Evolutionary conservation across 2,888 invertebrate species (phyloP).

Genomic region (Melanotus villosus): DNA sequence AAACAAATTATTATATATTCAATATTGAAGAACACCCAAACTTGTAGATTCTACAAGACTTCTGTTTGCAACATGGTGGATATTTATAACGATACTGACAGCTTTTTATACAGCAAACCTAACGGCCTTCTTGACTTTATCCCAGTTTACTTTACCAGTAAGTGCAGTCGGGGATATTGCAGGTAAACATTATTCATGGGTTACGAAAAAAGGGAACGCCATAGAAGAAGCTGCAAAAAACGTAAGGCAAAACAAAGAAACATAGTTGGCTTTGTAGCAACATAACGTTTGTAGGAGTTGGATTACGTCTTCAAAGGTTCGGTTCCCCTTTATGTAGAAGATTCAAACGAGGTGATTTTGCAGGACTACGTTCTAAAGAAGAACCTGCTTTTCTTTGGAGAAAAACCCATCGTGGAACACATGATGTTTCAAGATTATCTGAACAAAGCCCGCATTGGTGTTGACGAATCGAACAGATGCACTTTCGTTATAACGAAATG

Average conservation of each 20-base stretch:
- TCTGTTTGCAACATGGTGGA: conserved; percentile 93
- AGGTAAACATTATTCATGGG: conserved; percentile 78
- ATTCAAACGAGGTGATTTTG: conserved; percentile 62
- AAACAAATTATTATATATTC: not conserved
- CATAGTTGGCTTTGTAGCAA: not conserved
- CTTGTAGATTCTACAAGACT: conserved; percentile 85
- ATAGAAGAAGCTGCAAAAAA: conserved; percentile 77
- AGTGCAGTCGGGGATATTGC: conserved; percentile 79
- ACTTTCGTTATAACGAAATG: conserved; percentile 80
- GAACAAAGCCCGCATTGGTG: conserved; percentile 70
- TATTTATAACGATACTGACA: conserved; percentile 89
- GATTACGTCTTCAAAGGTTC: conserved; percentile 31
- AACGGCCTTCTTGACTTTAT: conserved; percentile 91
- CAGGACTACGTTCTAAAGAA: conserved; percentile 64
- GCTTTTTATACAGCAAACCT: conserved; percentile 93
- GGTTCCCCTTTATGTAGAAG: conserved; percentile 58
- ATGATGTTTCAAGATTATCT: conserved; percentile 78
- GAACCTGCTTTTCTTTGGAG: conserved; percentile 74
- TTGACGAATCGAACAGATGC: conserved; percentile 75
- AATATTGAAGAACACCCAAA: no score
- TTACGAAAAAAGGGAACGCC: conserved; percentile 78
- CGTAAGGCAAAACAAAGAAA: conserved; percentile 68
- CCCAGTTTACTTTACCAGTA: conserved; percentile 86
- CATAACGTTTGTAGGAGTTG: conserved; percentile 16
- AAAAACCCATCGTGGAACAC: conserved; percentile 76